Evolutionary conservation across 1,140 invertebrate genomes (phyloP).

Genomic region (Frieseomelitta varia): DNA sequence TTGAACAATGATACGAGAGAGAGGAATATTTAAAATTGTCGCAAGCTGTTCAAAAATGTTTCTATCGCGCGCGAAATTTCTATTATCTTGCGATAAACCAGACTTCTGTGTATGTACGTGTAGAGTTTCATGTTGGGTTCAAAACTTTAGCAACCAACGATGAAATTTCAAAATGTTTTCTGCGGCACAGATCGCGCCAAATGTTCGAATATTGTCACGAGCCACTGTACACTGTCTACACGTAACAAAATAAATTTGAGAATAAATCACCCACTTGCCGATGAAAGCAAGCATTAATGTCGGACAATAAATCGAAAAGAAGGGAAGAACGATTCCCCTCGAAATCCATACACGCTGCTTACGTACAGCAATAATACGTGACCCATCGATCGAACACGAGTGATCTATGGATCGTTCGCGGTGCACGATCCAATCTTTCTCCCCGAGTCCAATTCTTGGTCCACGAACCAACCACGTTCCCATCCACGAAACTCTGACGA

Average conservation of each 20-base stretch:
- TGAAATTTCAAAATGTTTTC: too few species aligned
- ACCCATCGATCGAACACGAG: constrained; percentile 38
- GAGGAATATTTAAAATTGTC: not conserved
- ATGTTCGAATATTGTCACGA: too few species aligned
- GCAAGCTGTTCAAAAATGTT: too few species aligned
- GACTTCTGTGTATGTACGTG: too few species aligned
- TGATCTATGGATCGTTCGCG: constrained; percentile 51
- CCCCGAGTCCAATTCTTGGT: constrained; percentile 1
- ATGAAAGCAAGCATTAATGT: not conserved
- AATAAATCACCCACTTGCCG: not conserved
- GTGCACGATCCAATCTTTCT: constrained; percentile 63
- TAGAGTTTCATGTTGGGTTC: too few species aligned
- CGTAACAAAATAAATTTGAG: not conserved
- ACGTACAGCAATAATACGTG: constrained; percentile 27
- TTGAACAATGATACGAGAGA: not conserved
- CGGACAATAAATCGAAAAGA: not conserved
- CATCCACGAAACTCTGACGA: constrained; percentile 40
- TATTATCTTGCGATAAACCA: too few species aligned
- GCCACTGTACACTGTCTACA: too few species aligned
- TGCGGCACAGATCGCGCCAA: too few species aligned
- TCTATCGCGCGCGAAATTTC: too few species aligned
- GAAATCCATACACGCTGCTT: not conserved
- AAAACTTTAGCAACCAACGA: too few species aligned
- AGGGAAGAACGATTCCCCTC: not conserved
- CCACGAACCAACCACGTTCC: constrained; percentile 53